Conservation (phyloP, 2,797 vertebrate genomes). For the Gymnoscopelus braueri region DNA sequence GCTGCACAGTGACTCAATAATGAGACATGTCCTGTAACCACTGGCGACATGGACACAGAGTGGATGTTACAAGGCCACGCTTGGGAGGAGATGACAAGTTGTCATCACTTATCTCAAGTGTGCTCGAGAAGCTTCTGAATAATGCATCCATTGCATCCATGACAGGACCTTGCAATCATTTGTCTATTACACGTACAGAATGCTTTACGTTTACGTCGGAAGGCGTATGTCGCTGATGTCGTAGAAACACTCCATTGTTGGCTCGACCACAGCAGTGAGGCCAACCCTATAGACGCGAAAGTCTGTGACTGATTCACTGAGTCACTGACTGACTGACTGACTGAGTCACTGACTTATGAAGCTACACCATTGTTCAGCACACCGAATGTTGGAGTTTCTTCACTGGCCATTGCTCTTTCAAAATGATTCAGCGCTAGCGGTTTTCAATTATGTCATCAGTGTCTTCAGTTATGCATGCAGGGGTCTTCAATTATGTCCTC, state of each 20-base stretch:
- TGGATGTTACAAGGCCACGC: constrained; percentile 1
- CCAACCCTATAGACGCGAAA: no score
- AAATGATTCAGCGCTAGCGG: no score
- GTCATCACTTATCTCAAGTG: constrained; percentile 37
- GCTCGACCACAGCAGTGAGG: no score
- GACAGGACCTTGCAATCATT: constrained; percentile 25
- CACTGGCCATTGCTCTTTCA: no score
- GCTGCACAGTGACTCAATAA: constrained; percentile 18
- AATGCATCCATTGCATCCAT: constrained; percentile 33
- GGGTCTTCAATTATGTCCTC: no score
- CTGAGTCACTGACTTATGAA: no score
- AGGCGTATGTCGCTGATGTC: constrained; percentile 31
- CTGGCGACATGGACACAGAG: constrained; percentile 1
- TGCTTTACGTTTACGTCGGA: constrained; percentile 20
- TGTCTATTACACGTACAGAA: background rate
- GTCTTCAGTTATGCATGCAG: no score
- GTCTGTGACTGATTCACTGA: no score
- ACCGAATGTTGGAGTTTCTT: no score
- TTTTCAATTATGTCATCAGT: no score
- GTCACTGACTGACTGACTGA: no score
- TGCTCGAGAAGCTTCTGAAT: constrained; percentile 18
- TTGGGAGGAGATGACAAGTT: constrained; percentile 15
- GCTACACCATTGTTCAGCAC: no score
- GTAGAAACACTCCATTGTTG: background rate
- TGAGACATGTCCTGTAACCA: constrained; percentile 41